Conservation (phyloP, 2,888 invertebrate genomes). For the Agrotis puta region DNA sequence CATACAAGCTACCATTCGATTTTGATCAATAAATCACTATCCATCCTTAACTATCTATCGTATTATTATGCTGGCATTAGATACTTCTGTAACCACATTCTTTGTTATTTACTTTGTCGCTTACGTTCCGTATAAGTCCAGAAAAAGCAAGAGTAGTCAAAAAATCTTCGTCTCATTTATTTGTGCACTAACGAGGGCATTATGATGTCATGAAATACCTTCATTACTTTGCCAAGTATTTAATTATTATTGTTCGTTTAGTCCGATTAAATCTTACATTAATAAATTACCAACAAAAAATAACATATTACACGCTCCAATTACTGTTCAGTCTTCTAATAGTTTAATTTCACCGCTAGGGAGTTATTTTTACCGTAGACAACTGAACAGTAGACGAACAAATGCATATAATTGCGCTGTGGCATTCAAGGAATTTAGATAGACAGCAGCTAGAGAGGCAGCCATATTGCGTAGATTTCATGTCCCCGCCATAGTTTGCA, state of each 20-base stretch:
- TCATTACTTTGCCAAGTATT: slow-evolving; percentile 17
- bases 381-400: slow-evolving; percentile 50
- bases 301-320: slow-evolving; percentile 47
- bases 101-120: slow-evolving; percentile 24
- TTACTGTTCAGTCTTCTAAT: slow-evolving; percentile 28
- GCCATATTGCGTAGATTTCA: slow-evolving; percentile 67
- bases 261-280: slow-evolving; percentile 18
- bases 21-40: not conserved
- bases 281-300: slow-evolving; percentile 18
- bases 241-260: slow-evolving; percentile 2
- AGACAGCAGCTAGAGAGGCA: slow-evolving; percentile 62
- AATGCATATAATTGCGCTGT: slow-evolving; percentile 56
- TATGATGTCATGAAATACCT: slow-evolving; percentile 9
- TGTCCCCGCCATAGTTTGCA: slow-evolving; percentile 50
- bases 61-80: not conserved
- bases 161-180: slow-evolving; percentile 13
- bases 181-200: no score
- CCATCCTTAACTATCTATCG: not conserved
- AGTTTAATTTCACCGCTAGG: slow-evolving; percentile 35
- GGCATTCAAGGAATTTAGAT: slow-evolving; percentile 62
- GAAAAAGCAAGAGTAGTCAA: not conserved
- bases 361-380: slow-evolving; percentile 57
- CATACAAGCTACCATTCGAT: not conserved
- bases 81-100: slow-evolving; percentile 1
- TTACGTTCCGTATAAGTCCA: no score